phyloP scores from a whole-genome alignment of 2,113 vertebrate genomes.

The Myiozetetes cayanensis region DNA sequence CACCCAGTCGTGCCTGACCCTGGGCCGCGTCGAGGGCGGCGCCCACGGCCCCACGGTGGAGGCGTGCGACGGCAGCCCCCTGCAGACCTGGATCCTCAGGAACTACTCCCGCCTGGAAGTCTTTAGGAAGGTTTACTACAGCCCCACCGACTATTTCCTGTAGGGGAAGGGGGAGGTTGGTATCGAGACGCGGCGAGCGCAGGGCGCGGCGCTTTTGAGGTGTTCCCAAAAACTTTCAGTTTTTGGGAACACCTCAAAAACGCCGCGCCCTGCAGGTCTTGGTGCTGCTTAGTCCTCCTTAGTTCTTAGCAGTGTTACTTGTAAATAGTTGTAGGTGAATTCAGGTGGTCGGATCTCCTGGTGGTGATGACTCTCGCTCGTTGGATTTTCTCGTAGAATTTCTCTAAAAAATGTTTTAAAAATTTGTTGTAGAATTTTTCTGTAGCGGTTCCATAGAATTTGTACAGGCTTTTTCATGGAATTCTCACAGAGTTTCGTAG shows the following conservation, averaged over 20 bases:
- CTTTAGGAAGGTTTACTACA: slow-evolving; percentile 86
- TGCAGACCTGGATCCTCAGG: slow-evolving; percentile 84
- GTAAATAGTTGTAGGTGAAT: neutral
- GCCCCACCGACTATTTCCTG: slow-evolving; percentile 88
- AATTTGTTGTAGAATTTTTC: neutral
- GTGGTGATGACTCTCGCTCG: rapidly evolving
- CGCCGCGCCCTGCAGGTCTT: too few species aligned
- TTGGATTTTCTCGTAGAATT: neutral
- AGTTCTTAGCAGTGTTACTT: neutral
- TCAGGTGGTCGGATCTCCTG: neutral
- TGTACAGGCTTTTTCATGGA: neutral
- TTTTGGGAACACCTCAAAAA: too few species aligned
- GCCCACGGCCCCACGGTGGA: slow-evolving; percentile 85
- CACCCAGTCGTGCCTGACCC: slow-evolving; percentile 93
- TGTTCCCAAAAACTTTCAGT: too few species aligned
- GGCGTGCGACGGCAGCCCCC: slow-evolving; percentile 80
- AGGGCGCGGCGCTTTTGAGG: too few species aligned
- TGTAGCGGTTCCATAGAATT: too few species aligned
- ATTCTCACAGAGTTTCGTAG: neutral
- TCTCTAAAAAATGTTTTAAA: neutral
- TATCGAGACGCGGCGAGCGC: neutral
- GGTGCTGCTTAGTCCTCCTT: neutral
- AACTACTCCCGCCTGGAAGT: slow-evolving; percentile 87
- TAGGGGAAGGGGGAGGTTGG: slow-evolving; percentile 70
- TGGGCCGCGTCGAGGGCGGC: slow-evolving; percentile 84